Percentiles rank a stretch among this genome's conserved stretches.
Conservation (phyloP, 1,140 invertebrate species). For the Agraylea sexmaculata region DNA sequence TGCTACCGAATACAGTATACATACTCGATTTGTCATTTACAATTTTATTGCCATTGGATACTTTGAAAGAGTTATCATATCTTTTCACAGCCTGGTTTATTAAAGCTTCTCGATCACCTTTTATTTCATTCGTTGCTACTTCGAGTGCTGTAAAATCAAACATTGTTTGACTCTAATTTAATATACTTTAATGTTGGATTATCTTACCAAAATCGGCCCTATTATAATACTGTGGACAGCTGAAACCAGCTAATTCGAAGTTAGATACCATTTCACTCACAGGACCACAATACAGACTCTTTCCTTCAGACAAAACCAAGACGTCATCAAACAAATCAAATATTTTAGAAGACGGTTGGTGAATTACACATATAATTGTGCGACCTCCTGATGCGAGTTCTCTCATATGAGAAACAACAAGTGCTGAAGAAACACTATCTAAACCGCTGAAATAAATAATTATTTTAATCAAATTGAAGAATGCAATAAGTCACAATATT, state of each 20-base stretch:
- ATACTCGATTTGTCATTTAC: too few species aligned
- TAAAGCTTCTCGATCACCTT: slow-evolving; percentile 25
- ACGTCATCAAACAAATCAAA: slow-evolving; percentile 61
- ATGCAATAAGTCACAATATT: neutral
- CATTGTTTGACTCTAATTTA: neutral
- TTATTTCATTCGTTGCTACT: slow-evolving; percentile 29
- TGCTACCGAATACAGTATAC: too few species aligned
- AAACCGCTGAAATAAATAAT: slow-evolving; percentile 46
- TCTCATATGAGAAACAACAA: slow-evolving; percentile 53
- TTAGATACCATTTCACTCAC: slow-evolving; percentile 37
- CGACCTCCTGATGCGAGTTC: slow-evolving; percentile 57
- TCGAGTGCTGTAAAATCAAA: slow-evolving; percentile 29
- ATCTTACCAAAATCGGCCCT: slow-evolving; percentile 53
- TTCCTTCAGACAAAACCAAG: slow-evolving; percentile 45
- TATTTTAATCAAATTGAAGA: neutral
- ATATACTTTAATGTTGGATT: neutral
- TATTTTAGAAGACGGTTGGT: slow-evolving; percentile 78
- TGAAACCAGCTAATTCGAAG: slow-evolving; percentile 40
- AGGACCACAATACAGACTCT: slow-evolving; percentile 46
- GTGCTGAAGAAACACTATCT: slow-evolving; percentile 62
- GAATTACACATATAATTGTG: slow-evolving; percentile 75
- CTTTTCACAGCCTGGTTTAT: too few species aligned
- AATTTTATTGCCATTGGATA: too few species aligned
- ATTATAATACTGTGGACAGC: slow-evolving; percentile 56
- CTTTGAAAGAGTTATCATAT: too few species aligned